Base-by-base conservation (phyloP, 2,888 invertebrate species). In the Mythimna albipuncta region DNA sequence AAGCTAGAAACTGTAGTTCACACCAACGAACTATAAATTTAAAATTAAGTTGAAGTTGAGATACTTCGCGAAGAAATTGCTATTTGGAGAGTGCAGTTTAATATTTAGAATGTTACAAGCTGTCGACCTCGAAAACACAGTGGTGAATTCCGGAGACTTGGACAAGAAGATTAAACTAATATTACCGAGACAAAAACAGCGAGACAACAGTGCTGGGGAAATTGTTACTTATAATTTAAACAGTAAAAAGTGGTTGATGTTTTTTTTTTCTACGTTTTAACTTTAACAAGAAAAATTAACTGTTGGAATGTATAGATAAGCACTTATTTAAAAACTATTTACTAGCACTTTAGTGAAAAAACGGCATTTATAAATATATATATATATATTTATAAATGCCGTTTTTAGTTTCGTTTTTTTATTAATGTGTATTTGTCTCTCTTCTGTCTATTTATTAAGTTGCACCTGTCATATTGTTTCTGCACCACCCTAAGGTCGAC, bases 51-150 rank as follows among this genome's bases (percentile, higher is more conserved):
- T 85, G 74, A 72, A 85, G 87, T 80, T 83, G 82, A 69, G 76
- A 82, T 79, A 79, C 79, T 84, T 85, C 63, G 75, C 75, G 67
- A 64, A 79, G 82, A 82, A 84, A 85, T 81, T 78, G 84, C 84
- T 77, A 83, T 85, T 84, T 84, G 73, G 72, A 74, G 78, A 82
- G 81, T 81, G 83, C 75, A 80, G 82, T 87, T 87, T 86, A 86
- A 87, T 88, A 88, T 88, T 89, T 84, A 85, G 82, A 77, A 84
- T 77, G 80, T 79, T 75, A 83, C 84, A 83, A 81, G 77, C 79
- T 86, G 85, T 82, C 87, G 83, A 79, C 79, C 78, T 66, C 81
- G 82, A 80, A 83, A 82, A 85, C 76, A 75, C 69, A 71, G 73
- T 65, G 68, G 68, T 69, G 41, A 16, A 72, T 75, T 65, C 74